phyloP scores from a whole-genome alignment of 2,888 invertebrate genomes.

The Lycocerus yunnanus region DNA sequence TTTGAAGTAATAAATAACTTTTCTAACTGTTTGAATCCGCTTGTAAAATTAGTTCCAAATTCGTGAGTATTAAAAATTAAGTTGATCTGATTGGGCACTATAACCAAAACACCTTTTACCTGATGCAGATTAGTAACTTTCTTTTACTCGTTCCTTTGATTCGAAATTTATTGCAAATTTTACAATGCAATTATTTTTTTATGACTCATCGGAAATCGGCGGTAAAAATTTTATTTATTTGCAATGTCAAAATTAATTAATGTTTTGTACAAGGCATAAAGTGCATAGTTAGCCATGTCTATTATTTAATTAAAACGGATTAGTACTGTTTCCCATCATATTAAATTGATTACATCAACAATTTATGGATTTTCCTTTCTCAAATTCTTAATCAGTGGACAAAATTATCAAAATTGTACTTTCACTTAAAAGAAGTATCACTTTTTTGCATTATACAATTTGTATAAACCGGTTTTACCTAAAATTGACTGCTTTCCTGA shows the following conservation, averaged over 20 bases:
- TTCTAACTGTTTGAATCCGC: background rate
- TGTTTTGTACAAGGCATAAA: background rate
- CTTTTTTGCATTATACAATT: background rate
- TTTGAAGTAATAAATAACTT: background rate
- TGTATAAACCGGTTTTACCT: background rate
- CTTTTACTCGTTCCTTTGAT: background rate
- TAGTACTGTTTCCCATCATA: background rate
- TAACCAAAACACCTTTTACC: background rate
- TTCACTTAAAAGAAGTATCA: background rate
- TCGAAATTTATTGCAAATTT: background rate
- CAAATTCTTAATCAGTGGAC: background rate
- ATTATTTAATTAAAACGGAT: background rate
- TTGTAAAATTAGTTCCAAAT: background rate
- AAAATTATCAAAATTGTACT: background rate
- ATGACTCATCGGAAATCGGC: background rate
- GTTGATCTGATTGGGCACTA: background rate
- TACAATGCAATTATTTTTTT: background rate
- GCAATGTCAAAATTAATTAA: background rate
- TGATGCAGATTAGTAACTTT: background rate
- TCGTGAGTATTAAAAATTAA: background rate
- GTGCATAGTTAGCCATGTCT: background rate
- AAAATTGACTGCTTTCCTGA: background rate
- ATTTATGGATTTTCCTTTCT: background rate
- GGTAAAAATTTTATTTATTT: background rate
- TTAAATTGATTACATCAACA: background rate